phyloP scores from a whole-genome alignment of 2,888 invertebrate genomes.

The Cenopis cana region DNA sequence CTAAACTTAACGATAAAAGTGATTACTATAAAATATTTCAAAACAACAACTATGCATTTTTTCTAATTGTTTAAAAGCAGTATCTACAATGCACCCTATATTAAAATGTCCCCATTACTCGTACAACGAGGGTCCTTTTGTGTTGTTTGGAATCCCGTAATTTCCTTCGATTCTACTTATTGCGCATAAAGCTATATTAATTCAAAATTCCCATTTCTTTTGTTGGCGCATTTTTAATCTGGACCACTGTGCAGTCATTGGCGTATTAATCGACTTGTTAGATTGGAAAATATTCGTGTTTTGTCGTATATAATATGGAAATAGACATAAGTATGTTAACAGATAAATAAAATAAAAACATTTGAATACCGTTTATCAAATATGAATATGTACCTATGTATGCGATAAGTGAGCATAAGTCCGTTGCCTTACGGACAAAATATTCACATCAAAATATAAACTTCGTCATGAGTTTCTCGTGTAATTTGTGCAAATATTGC shows the following conservation, averaged over 20 bases:
- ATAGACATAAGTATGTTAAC: neutral
- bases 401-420: neutral
- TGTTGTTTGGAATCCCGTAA: slow-evolving; percentile 79
- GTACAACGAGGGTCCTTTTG: slow-evolving; percentile 68
- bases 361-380: no score
- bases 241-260: slow-evolving; percentile 61
- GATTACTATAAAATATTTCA: slow-evolving; percentile 2
- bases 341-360: no score
- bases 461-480: neutral
- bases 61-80: slow-evolving; percentile 70
- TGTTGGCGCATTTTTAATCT: slow-evolving; percentile 76
- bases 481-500: slow-evolving; percentile 44
- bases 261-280: slow-evolving; percentile 48
- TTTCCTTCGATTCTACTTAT: slow-evolving; percentile 80
- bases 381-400: neutral
- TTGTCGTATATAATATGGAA: slow-evolving; percentile 15
- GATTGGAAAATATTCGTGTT: slow-evolving; percentile 16
- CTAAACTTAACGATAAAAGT: neutral
- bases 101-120: slow-evolving; percentile 81
- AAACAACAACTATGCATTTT: slow-evolving; percentile 41
- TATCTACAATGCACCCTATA: slow-evolving; percentile 69
- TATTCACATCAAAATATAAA: slow-evolving; percentile 2
- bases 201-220: slow-evolving; percentile 71
- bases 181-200: slow-evolving; percentile 71
- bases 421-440: neutral